Conservation (phyloP, 2,888 invertebrate species). For the Stenichneumon culpator region DNA sequence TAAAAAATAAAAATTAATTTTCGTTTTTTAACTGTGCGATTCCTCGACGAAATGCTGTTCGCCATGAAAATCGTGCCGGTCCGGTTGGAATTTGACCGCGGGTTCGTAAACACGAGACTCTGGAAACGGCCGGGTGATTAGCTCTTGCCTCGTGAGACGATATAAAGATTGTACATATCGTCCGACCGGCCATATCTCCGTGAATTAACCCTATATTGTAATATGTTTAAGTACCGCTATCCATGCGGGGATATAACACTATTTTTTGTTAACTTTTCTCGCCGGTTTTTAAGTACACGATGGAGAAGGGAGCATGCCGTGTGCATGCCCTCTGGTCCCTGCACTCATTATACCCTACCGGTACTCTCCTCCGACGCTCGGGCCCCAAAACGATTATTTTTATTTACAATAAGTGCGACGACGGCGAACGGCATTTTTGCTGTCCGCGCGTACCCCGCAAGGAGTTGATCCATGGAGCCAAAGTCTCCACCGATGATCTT, state of each 20-base stretch:
- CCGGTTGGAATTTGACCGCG: no score
- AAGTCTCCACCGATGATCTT: slow-evolving; percentile 40
- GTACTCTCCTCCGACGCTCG: slow-evolving; percentile 7
- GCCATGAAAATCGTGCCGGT: no score
- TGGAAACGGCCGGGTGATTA: no score
- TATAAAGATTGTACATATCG: slow-evolving; percentile 10
- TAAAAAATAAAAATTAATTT: no score
- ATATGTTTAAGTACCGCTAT: slow-evolving; percentile 35
- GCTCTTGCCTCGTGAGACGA: not conserved
- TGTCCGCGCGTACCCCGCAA: slow-evolving; percentile 49
- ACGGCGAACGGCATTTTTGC: slow-evolving; percentile 56
- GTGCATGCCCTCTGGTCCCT: not conserved
- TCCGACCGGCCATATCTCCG: not conserved
- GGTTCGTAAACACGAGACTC: no score
- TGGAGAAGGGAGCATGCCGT: not conserved
- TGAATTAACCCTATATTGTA: slow-evolving; percentile 5
- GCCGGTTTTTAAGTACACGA: not conserved
- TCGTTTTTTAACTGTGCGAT: no score
- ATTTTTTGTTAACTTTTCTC: slow-evolving; percentile 22
- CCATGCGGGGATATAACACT: slow-evolving; percentile 1
- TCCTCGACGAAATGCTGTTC: no score
- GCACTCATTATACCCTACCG: slow-evolving; percentile 1
- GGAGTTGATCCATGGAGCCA: slow-evolving; percentile 38
- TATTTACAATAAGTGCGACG: slow-evolving; percentile 48
- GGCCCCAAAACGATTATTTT: slow-evolving; percentile 53